phyloP scores from a whole-genome alignment of 2,797 vertebrate genomes.

The Clamator glandarius region DNA sequence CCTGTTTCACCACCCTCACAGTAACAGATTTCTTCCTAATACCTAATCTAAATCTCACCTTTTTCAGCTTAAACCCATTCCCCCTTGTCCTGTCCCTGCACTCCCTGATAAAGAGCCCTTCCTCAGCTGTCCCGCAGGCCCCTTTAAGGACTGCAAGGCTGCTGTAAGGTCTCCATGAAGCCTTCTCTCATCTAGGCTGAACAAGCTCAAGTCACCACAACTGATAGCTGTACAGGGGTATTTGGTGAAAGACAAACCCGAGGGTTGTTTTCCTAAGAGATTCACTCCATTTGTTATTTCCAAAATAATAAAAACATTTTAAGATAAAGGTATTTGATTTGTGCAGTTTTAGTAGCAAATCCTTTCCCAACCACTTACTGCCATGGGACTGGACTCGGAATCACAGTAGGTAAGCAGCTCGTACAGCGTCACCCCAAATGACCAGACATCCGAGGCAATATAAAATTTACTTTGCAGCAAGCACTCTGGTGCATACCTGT shows the following conservation, averaged over 20 bases:
- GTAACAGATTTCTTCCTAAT: no score
- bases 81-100: no score
- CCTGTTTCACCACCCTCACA: no score
- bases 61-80: no score
- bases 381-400: conserved; percentile 87
- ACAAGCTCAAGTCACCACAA: neutral
- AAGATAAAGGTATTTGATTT: neutral
- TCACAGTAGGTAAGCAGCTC: conserved; percentile 97
- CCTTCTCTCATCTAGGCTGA: no score
- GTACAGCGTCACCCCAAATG: conserved; percentile 94
- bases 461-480: conserved; percentile 93
- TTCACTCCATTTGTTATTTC: no score
- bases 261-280: neutral
- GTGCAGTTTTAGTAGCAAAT: neutral
- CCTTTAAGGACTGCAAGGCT: no score
- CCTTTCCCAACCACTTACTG: conserved; percentile 76
- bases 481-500: conserved; percentile 96
- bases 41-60: no score
- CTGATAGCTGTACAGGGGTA: neutral
- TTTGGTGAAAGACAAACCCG: fast-evolving
- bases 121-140: no score
- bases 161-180: no score
- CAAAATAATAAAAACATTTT: no score
- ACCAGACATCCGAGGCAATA: conserved; percentile 96
- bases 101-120: no score